These are phyloP conservation scores for Streptopelia turtur DNA, from an alignment of 2,797 vertebrate species.

Conservation along the genomic window DNA sequence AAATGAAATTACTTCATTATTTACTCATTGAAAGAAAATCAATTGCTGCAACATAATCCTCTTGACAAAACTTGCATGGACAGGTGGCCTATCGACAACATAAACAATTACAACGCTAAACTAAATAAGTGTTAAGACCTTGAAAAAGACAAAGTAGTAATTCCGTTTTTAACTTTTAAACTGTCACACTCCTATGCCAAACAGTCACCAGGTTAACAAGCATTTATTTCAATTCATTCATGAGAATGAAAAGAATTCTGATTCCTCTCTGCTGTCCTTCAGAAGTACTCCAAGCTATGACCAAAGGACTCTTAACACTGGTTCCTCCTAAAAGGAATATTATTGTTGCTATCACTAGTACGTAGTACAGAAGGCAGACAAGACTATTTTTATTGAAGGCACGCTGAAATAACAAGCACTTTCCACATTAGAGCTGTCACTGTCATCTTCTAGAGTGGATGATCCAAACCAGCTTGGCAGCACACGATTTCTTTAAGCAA, in stretches of 20 bases:
- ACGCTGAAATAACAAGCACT: not conserved
- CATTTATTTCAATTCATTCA: constrained; percentile 54
- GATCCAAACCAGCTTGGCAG: not conserved
- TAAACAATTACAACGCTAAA: constrained; percentile 71
- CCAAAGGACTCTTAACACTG: not conserved
- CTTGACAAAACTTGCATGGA: constrained; percentile 69
- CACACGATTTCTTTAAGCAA: not conserved
- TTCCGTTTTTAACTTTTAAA: constrained; percentile 46
- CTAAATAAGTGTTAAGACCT: constrained; percentile 70
- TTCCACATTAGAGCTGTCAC: not conserved
- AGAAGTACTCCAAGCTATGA: constrained; percentile 23
- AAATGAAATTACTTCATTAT: constrained; percentile 77
- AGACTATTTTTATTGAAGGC: not conserved
- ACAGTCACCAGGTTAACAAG: constrained; percentile 29
- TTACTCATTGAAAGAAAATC: constrained; percentile 75
- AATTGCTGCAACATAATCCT: constrained; percentile 74
- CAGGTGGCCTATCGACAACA: constrained; percentile 17
- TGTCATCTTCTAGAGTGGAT: not conserved
- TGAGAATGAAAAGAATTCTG: constrained; percentile 29
- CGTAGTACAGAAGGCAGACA: not conserved
- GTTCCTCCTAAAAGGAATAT: not conserved
- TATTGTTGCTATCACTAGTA: not conserved
- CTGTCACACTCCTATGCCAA: constrained; percentile 37
- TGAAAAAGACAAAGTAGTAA: constrained; percentile 54
- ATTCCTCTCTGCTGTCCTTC: constrained; percentile 54